A percentile compares a stretch with the other conserved stretches of the same genome.
phyloP scores from a whole-genome alignment of 2,888 invertebrate genomes.

The Pammene fasciana region DNA sequence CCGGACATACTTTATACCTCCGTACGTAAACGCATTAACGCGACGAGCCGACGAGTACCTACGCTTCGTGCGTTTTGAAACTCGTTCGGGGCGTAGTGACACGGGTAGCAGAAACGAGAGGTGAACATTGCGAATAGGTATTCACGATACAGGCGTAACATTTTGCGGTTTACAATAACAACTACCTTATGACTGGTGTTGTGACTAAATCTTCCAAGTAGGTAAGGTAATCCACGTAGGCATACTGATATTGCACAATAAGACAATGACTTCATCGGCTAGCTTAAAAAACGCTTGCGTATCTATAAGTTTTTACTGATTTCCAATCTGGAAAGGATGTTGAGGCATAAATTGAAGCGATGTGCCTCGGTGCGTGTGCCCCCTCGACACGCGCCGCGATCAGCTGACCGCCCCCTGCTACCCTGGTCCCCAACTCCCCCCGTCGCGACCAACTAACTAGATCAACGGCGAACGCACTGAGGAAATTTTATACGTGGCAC shows the following conservation, averaged over 20 bases:
- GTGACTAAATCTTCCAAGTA: conserved; percentile 25
- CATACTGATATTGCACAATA: conserved; percentile 52
- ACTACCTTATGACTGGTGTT: conserved; percentile 14
- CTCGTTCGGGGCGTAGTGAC: conserved; percentile 6
- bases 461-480: conserved; percentile 35
- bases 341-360: conserved; percentile 58
- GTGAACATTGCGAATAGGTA: neutral
- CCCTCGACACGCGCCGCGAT: conserved; percentile 57
- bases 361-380: conserved; percentile 61
- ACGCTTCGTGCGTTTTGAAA: conserved; percentile 19
- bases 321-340: conserved; percentile 51
- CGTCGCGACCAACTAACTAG: conserved; percentile 25
- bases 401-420: conserved; percentile 70
- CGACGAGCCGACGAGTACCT: neutral
- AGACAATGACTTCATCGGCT: conserved; percentile 64
- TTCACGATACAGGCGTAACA: neutral
- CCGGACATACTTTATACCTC: too few relatives aligned
- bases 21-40: too few relatives aligned
- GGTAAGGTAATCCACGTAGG: conserved; percentile 20
- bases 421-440: conserved; percentile 44
- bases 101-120: conserved; percentile 18
- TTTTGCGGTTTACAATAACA: conserved; percentile 21
- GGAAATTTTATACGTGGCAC: conserved; percentile 32
- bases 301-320: conserved; percentile 63
- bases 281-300: conserved; percentile 62